These are phyloP conservation scores for Puffinus mauretanicus DNA, from an alignment of 2,113 vertebrate species.

Conservation along the genomic window DNA sequence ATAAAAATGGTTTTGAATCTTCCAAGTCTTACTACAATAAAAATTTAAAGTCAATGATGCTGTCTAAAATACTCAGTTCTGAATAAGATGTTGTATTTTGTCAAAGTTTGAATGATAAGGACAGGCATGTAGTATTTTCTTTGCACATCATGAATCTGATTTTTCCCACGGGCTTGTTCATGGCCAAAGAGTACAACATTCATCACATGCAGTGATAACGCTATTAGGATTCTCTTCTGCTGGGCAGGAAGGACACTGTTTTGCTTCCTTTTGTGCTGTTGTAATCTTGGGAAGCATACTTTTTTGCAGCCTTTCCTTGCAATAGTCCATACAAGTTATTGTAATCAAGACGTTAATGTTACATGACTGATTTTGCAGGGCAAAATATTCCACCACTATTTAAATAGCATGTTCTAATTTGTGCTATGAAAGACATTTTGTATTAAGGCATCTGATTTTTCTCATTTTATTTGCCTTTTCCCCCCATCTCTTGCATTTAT, in stretches of 20 bases:
- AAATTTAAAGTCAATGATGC: not conserved
- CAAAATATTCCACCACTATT: not conserved
- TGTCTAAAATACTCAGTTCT: not conserved
- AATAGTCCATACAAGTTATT: not conserved
- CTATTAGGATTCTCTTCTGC: not conserved
- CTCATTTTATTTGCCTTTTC: not conserved
- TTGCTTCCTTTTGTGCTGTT: not conserved
- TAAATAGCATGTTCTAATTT: not conserved
- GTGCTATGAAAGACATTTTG: not conserved
- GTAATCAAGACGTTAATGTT: not conserved
- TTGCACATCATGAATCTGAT: not conserved
- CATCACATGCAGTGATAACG: not conserved
- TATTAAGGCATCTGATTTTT: not conserved
- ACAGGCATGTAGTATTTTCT: not conserved
- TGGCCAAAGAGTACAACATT: not conserved
- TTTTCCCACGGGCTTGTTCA: not conserved
- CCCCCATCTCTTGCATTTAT: not conserved
- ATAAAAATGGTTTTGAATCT: not conserved
- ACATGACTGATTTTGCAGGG: not conserved
- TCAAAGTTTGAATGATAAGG: not conserved
- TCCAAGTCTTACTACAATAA: not conserved
- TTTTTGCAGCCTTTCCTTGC: not conserved
- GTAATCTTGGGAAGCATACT: not conserved
- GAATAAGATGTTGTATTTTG: not conserved
- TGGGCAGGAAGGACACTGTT: not conserved